Conservation (phyloP, 2,797 vertebrate genomes). For the Triplophysa yarkandensis region DNA sequence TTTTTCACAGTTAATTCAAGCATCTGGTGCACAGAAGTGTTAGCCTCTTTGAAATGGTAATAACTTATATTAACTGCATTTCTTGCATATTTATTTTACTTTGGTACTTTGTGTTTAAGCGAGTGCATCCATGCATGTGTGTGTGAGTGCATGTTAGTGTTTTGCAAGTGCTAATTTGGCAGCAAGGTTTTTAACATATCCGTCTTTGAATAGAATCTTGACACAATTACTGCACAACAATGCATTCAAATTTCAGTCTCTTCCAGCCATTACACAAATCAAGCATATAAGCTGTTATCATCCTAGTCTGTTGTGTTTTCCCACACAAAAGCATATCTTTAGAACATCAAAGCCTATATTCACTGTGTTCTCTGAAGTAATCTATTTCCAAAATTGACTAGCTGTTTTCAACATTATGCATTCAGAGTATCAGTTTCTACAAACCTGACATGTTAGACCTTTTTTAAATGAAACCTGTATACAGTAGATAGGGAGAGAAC, state of each 20-base stretch:
- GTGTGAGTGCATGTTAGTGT: neutral
- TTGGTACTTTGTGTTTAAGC: neutral
- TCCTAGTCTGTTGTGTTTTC: neutral
- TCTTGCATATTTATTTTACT: neutral
- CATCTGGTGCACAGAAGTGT: neutral
- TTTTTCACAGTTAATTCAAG: no score
- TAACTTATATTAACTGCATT: neutral
- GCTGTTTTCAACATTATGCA: neutral
- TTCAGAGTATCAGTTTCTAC: neutral
- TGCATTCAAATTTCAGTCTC: neutral
- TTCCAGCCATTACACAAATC: conserved; percentile 10
- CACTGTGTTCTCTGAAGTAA: neutral
- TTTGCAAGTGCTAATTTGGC: neutral
- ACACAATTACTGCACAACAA: neutral
- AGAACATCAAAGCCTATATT: neutral
- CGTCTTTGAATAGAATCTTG: neutral
- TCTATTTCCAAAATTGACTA: neutral
- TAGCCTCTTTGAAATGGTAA: neutral
- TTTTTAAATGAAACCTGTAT: neutral
- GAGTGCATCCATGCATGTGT: no score
- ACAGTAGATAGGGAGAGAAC: neutral
- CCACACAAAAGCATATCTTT: neutral
- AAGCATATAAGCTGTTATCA: neutral
- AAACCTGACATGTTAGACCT: conserved; percentile 2
- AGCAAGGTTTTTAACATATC: neutral